phyloP scores from a whole-genome alignment of 2,888 invertebrate genomes.

The Rhopalosiphum nymphaeae region DNA sequence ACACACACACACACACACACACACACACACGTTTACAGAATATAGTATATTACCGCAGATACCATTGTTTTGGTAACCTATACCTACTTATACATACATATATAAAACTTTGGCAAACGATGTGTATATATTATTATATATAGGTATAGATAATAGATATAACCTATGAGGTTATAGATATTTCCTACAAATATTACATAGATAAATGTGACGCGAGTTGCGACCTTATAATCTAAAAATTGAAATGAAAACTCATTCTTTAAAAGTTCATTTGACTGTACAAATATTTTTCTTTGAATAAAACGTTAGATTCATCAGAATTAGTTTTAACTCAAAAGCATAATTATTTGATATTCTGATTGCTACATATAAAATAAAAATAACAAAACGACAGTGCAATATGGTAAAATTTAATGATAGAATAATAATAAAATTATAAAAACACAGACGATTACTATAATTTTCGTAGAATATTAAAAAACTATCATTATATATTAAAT shows the following conservation, averaged over 20 bases:
- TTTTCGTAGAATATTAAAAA: not conserved
- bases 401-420: not conserved
- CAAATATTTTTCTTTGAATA: not conserved
- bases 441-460: not conserved
- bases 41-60: not conserved
- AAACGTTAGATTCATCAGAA: not conserved
- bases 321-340: not conserved
- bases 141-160: not conserved
- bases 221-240: not conserved
- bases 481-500: not conserved
- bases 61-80: not conserved
- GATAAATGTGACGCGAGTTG: not conserved
- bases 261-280: not conserved
- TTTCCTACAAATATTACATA: not conserved
- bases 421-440: not conserved
- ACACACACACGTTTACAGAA: not conserved
- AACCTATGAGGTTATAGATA: not conserved
- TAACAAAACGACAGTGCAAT: not conserved
- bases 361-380: not conserved
- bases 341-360: not conserved
- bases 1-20: no score
- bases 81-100: not conserved
- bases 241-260: not conserved
- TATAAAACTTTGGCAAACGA: not conserved
- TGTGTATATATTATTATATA: not conserved